Conservation (phyloP, 1,140 invertebrate species). For the Papilio machaon region DNA sequence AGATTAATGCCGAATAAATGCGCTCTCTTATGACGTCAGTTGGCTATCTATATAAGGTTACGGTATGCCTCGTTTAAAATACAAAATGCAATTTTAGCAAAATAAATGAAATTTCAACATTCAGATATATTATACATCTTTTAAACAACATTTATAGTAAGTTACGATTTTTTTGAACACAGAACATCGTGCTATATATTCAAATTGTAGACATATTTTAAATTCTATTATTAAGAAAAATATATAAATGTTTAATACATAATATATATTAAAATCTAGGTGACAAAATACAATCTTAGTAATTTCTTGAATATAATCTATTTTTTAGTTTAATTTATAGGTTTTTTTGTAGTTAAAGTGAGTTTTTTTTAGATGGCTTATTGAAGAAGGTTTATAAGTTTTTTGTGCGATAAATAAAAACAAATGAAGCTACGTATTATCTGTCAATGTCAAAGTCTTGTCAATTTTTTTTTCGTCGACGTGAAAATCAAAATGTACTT, state of each 20-base stretch:
- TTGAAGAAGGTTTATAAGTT: constrained; percentile 23
- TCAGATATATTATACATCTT: constrained; percentile 58
- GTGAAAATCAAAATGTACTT: constrained; percentile 48
- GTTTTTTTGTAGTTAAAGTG: neutral
- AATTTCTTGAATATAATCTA: constrained; percentile 52
- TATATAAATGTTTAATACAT: constrained; percentile 66
- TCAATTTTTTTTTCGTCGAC: constrained; percentile 66
- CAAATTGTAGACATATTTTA: constrained; percentile 74
- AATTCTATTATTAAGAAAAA: constrained; percentile 70
- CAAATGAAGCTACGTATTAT: constrained; percentile 53
- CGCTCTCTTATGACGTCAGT: neutral
- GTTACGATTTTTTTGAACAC: constrained; percentile 71
- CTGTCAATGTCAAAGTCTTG: constrained; percentile 77
- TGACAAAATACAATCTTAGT: constrained; percentile 72
- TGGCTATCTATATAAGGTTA: neutral
- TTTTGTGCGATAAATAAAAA: constrained; percentile 71
- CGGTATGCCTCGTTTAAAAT: constrained; percentile 38
- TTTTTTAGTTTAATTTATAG: constrained; percentile 44
- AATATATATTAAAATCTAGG: constrained; percentile 55
- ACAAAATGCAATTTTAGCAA: constrained; percentile 52
- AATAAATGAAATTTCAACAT: constrained; percentile 46
- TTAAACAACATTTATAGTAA: constrained; percentile 69
- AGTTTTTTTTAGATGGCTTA: constrained; percentile 15
- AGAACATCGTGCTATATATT: constrained; percentile 72
- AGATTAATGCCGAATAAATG: constrained; percentile 1